Evolutionary conservation across 2,113 vertebrate genomes (phyloP).

Genomic region (Tenebrosternarchus preto): DNA sequence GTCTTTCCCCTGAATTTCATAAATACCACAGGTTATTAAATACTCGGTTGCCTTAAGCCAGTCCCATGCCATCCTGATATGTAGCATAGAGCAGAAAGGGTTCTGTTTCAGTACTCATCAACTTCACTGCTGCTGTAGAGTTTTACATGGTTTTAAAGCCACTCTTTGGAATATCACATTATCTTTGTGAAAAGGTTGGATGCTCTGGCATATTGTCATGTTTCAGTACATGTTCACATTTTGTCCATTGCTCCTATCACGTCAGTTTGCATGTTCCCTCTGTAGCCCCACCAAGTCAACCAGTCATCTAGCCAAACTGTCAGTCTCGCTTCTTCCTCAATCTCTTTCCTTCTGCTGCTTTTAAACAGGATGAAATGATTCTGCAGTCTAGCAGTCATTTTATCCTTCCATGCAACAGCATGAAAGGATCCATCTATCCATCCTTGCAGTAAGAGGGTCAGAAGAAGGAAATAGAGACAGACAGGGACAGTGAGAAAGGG

Average conservation of each 20-base stretch:
- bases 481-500: constrained; percentile 35
- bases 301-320: constrained; percentile 25
- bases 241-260: neutral
- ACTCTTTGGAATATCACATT: neutral
- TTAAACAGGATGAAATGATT: constrained; percentile 24
- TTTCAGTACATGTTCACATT: neutral
- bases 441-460: neutral
- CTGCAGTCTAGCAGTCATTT: neutral
- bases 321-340: neutral
- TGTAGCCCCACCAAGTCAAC: constrained; percentile 1
- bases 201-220: neutral
- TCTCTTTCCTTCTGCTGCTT: neutral
- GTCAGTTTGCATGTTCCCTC: neutral
- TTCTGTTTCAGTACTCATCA: neutral
- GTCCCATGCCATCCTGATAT: neutral
- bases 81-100: neutral
- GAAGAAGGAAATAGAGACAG: constrained; percentile 23
- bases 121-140: neutral
- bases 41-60: neutral
- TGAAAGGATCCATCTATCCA: too few relatives aligned
- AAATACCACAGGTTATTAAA: constrained; percentile 18
- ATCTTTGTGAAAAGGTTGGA: neutral
- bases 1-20: constrained; percentile 14
- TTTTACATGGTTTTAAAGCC: neutral
- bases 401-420: too few relatives aligned